phyloP scores from a whole-genome alignment of 1,140 invertebrate species.

The Parapsyche elsis region DNA sequence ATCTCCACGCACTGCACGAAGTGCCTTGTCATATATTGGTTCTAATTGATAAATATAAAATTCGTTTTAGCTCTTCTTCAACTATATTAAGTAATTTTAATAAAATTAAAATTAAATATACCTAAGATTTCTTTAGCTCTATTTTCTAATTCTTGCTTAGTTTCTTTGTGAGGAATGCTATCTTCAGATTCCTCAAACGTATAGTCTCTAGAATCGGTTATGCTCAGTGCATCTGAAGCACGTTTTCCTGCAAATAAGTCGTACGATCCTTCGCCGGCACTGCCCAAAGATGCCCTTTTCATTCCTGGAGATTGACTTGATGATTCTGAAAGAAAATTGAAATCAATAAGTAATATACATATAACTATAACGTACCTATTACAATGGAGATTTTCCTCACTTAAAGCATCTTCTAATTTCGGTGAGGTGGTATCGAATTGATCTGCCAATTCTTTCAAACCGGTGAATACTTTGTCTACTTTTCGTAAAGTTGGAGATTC shows the following conservation, averaged over 20 bases:
- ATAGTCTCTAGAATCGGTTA: conserved; percentile 67
- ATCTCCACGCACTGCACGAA: conserved; percentile 63
- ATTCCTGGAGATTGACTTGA: conserved; percentile 28
- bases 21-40: conserved; percentile 52
- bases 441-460: conserved; percentile 40
- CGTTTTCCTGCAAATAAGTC: conserved; percentile 61
- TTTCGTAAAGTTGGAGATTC: conserved; percentile 32
- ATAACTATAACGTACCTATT: not conserved
- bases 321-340: conserved; percentile 36
- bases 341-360: not conserved
- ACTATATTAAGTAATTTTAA: not conserved
- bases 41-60: conserved; percentile 34
- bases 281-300: conserved; percentile 49
- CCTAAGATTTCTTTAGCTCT: conserved; percentile 50
- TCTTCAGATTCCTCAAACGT: conserved; percentile 68
- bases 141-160: conserved; percentile 47
- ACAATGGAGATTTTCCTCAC: conserved; percentile 39
- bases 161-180: conserved; percentile 60
- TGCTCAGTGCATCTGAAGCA: conserved; percentile 64
- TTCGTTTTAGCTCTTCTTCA: not conserved
- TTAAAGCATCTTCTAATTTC: conserved; percentile 47
- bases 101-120: conserved; percentile 34
- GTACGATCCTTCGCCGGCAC: conserved; percentile 47
- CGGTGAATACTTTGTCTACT: conserved; percentile 43
- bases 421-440: conserved; percentile 16